Conservation (phyloP, 2,797 vertebrate species). For the Melanogrammus aeglefinus region DNA sequence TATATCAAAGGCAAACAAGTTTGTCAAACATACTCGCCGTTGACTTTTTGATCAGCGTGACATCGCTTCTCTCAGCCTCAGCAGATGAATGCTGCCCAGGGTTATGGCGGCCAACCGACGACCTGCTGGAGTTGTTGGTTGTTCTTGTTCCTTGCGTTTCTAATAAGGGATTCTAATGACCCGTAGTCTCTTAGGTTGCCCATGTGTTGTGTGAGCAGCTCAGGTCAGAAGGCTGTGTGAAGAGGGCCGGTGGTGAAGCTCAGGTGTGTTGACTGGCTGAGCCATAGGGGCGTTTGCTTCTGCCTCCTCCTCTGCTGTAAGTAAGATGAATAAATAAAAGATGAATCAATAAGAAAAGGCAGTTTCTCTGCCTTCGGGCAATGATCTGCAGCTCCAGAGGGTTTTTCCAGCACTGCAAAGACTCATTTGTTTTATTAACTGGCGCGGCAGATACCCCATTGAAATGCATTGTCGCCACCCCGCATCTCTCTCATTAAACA, state of each 20-base stretch:
- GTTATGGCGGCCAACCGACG: conserved; percentile 34
- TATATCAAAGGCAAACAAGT: neutral
- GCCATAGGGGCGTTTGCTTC: conserved; percentile 65
- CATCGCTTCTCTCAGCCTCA: neutral
- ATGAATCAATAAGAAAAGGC: conserved; percentile 62
- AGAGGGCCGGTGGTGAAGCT: conserved; percentile 54
- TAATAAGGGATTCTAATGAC: conserved; percentile 36
- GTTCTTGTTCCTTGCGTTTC: conserved; percentile 27
- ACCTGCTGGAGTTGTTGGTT: neutral
- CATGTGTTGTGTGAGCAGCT: conserved; percentile 34
- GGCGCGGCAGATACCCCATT: conserved; percentile 72
- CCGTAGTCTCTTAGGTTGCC: conserved; percentile 18
- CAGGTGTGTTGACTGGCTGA: conserved; percentile 61
- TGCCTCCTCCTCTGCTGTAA: conserved; percentile 37
- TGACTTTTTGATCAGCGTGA: neutral
- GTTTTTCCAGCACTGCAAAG: conserved; percentile 67
- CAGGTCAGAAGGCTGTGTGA: conserved; percentile 53
- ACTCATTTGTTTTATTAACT: conserved; percentile 84
- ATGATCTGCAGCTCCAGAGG: conserved; percentile 74
- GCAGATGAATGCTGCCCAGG: neutral
- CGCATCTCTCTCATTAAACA: conserved; percentile 34
- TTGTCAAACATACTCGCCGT: neutral
- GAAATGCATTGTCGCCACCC: conserved; percentile 71
- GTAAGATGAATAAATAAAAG: conserved; percentile 60
- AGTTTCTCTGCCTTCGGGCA: conserved; percentile 69